These are phyloP conservation scores for Thunnus albacares DNA, from an alignment of 2,797 vertebrate genomes.

Conservation along the genomic window DNA sequence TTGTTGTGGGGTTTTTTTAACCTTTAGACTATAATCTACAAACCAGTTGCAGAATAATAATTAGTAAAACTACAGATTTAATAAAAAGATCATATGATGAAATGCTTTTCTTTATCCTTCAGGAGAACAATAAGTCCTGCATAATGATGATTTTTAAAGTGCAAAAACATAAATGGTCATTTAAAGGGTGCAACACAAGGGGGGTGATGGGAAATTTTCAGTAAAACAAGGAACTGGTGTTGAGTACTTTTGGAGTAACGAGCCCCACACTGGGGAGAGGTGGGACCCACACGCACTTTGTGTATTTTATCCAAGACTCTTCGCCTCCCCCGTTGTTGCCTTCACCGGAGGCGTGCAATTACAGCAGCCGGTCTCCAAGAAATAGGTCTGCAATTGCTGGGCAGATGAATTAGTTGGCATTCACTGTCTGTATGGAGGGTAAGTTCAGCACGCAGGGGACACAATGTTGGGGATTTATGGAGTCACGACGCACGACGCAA, in stretches of 20 bases:
- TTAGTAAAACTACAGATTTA: too few species aligned
- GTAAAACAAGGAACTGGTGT: background rate
- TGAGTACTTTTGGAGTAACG: slow-evolving; percentile 35
- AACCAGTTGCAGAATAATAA: background rate
- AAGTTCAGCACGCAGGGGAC: slow-evolving; percentile 41
- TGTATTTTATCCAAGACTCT: slow-evolving; percentile 50
- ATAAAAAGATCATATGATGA: background rate
- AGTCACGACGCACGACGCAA: slow-evolving; percentile 84
- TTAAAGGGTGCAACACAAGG: background rate
- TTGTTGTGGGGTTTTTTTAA: background rate
- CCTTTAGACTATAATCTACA: background rate
- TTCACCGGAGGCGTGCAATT: slow-evolving; percentile 57
- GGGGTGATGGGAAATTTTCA: background rate
- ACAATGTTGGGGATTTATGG: slow-evolving; percentile 57
- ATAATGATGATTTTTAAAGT: background rate
- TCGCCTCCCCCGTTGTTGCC: slow-evolving; percentile 27
- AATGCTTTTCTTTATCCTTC: too few species aligned
- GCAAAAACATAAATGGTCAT: background rate
- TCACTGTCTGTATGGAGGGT: slow-evolving; percentile 53
- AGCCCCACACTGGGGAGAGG: slow-evolving; percentile 31
- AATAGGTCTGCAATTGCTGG: slow-evolving; percentile 39
- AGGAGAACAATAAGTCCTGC: background rate
- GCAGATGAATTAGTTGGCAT: slow-evolving; percentile 54
- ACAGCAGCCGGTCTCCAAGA: slow-evolving; percentile 46
- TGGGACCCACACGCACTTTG: slow-evolving; percentile 47